A percentile compares a stretch with the other conserved stretches of the same genome.
These are phyloP conservation scores for Nothoprocta pentlandii DNA, from an alignment of 2,113 vertebrate species.

Conservation along the genomic window DNA sequence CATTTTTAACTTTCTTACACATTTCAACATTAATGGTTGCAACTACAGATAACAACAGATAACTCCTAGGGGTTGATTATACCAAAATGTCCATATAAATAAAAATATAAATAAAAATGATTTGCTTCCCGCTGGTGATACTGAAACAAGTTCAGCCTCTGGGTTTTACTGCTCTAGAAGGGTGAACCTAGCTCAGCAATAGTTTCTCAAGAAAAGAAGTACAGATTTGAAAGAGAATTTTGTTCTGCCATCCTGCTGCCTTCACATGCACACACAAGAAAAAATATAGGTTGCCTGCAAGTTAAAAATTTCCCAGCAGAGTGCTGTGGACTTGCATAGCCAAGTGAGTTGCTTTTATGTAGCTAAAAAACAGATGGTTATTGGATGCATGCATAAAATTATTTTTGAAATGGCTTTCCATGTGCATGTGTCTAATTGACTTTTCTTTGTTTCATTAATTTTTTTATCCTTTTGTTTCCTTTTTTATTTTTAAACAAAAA, in stretches of 20 bases:
- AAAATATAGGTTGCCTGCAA: neutral
- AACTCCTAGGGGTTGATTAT: neutral
- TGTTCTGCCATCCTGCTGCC: neutral
- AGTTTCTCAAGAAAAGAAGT: neutral
- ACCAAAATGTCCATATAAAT: neutral
- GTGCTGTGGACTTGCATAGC: neutral
- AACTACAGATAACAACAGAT: neutral
- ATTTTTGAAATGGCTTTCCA: neutral
- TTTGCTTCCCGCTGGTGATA: neutral
- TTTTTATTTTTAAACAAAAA: neutral
- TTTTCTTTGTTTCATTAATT: conserved; percentile 4
- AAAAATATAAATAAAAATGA: neutral
- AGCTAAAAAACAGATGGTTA: conserved; percentile 13
- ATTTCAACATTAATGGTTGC: neutral
- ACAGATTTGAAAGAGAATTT: neutral
- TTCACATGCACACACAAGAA: neutral
- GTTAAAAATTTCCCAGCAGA: neutral
- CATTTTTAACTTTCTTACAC: neutral
- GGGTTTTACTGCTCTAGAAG: neutral
- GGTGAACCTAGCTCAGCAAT: neutral
- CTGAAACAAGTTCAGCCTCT: neutral
- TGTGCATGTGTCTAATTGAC: neutral
- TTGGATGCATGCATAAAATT: neutral
- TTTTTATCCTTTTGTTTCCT: neutral
- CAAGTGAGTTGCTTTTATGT: neutral